phyloP scores from a whole-genome alignment of 2,113 vertebrate species.

The Empidonax alnorum region DNA sequence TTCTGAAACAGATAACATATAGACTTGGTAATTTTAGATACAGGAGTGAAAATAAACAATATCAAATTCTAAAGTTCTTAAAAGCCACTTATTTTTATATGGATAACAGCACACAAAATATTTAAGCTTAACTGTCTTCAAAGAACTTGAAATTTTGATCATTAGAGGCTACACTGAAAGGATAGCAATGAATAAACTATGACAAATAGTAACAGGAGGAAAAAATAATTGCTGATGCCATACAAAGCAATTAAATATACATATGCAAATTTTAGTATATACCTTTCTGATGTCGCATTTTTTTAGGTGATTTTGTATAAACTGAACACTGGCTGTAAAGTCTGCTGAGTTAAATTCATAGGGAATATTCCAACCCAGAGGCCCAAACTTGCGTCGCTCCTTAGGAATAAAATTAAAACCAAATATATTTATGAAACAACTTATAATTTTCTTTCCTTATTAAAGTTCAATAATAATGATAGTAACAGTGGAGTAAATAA shows the following conservation, averaged over 20 bases:
- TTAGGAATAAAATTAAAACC: conserved; percentile 54
- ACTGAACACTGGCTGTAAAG: conserved; percentile 78
- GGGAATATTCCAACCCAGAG: conserved; percentile 83
- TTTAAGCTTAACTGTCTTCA: not conserved
- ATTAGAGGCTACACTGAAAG: not conserved
- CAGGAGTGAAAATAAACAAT: not conserved
- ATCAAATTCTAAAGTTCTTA: not conserved
- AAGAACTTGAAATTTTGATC: not conserved
- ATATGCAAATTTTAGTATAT: not conserved
- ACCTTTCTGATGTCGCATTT: conserved; percentile 81
- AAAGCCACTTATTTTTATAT: not conserved
- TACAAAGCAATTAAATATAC: not conserved
- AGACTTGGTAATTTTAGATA: not conserved
- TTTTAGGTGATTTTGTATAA: conserved; percentile 82
- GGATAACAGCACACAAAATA: not conserved
- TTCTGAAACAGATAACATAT: not conserved
- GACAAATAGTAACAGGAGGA: not conserved
- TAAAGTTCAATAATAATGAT: not conserved
- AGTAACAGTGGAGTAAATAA: not conserved
- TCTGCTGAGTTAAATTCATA: conserved; percentile 83
- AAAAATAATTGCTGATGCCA: not conserved
- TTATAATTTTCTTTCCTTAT: not conserved
- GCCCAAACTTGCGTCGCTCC: conserved; percentile 81
- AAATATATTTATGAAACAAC: not conserved
- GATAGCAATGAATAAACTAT: not conserved